Conservation (phyloP, 1,140 invertebrate species). For the Octopus sinensis region DNA sequence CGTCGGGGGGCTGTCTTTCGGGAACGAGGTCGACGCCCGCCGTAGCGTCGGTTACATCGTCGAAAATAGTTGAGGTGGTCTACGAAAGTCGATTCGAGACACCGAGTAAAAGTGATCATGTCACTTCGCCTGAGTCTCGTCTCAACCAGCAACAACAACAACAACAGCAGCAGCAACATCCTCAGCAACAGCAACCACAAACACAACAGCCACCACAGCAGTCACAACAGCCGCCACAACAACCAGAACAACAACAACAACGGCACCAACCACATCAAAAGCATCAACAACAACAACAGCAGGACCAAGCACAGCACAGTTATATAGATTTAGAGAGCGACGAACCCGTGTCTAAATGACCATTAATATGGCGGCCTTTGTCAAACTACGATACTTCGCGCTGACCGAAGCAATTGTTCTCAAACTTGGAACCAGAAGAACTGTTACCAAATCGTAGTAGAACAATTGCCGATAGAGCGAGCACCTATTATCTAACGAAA, state of each 20-base stretch:
- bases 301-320: not conserved
- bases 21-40: not conserved
- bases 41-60: not conserved
- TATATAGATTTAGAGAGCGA: not conserved
- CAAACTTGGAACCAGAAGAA: too few relatives aligned
- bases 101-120: not conserved
- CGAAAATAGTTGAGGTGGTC: not conserved
- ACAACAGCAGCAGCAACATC: conserved; percentile 10
- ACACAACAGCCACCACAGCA: not conserved
- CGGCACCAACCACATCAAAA: not conserved
- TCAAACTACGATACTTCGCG: not conserved
- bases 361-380: not conserved
- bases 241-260: not conserved
- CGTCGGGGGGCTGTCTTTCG: not conserved
- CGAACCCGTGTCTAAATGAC: not conserved
- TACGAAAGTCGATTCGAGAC: conserved; percentile 9
- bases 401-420: too few relatives aligned
- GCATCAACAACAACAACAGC: not conserved
- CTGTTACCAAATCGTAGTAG: too few relatives aligned
- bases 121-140: conserved; percentile 7
- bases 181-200: conserved; percentile 10
- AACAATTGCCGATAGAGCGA: too few relatives aligned
- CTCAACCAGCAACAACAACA: conserved; percentile 16
- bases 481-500: too few relatives aligned
- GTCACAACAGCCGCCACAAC: not conserved